Percentiles rank a stretch among this genome's conserved stretches.
These are phyloP conservation scores for Danionella cerebrum DNA, from an alignment of 2,113 vertebrate species.

Conservation along the genomic window DNA sequence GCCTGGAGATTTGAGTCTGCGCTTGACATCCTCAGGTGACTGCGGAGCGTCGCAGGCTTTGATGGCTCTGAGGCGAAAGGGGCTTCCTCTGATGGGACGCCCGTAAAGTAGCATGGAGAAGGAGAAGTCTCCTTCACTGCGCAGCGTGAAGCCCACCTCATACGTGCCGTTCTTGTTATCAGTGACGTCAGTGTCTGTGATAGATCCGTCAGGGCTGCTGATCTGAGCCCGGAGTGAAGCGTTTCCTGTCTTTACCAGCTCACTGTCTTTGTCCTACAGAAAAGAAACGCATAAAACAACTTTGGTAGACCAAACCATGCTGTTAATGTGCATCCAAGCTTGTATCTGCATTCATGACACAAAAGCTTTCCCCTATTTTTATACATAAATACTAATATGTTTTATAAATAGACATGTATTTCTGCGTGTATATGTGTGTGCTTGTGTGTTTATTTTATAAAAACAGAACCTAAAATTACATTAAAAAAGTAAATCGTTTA, in stretches of 20 bases:
- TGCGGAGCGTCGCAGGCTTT: constrained; percentile 77
- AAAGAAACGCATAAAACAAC: background rate
- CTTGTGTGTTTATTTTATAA: no score
- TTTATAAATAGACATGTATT: no score
- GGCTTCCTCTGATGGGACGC: constrained; percentile 81
- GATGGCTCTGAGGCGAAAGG: constrained; percentile 78
- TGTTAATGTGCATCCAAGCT: no score
- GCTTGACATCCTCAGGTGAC: constrained; percentile 86
- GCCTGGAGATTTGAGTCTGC: constrained; percentile 86
- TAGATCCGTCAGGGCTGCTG: constrained; percentile 59
- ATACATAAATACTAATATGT: no score
- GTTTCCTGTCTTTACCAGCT: constrained; percentile 82
- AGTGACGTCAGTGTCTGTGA: constrained; percentile 65
- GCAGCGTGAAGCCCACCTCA: constrained; percentile 79
- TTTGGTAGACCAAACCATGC: no score
- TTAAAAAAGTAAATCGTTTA: no score
- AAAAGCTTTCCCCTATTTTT: no score
- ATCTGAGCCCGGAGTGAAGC: constrained; percentile 77
- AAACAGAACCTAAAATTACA: no score
- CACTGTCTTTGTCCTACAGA: constrained; percentile 75
- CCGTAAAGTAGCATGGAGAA: constrained; percentile 82
- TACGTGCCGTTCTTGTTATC: constrained; percentile 97
- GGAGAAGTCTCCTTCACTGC: constrained; percentile 77
- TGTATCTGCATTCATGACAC: no score
- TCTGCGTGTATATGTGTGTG: no score